Base-by-base conservation (phyloP, 1,140 invertebrate genomes). In the Trissolcus basalis region DNA sequence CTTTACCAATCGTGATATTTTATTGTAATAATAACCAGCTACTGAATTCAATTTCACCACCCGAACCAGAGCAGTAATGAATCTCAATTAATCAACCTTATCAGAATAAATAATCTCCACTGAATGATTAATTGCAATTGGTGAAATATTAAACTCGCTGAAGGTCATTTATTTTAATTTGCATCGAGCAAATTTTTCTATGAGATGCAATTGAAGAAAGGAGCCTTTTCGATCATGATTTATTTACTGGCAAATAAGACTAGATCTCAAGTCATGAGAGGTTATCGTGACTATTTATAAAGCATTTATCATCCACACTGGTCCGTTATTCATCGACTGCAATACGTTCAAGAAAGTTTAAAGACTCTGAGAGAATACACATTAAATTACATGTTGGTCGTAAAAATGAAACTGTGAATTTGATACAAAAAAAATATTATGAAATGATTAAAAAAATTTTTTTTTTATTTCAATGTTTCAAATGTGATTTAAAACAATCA, bases 201-300 rank as follows among this genome's bases (percentile, higher is more conserved):
- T 71, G 56, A 61, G 50, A 44, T 11, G 59, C 63, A 71, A 77
- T 77, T 77, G 67, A 61, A 67, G 59, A 59, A 75, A 71, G 43
- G 11, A 12, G 58, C 35, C 67, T 70, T 65, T 48, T 71, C 56
- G 68, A 71, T 77, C 68, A 59, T 69, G 63, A 77, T 77, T 77
- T 77, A 77, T 72, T 63, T 58, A 43, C 63, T 58, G 36, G 47
- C 45, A 35, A 58, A 27, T 27, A 27, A 63, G 74, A 77, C 68
- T 77, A 77, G 74, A 71, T 77, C 58, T 77, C 56, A 50, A 63
- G 67, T 77, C 68, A 60, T 59, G 54, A 68, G 63, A 63, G 74
- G 74, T 77, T 77, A 77, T 77, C 74, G 63, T 10, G 58, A 77
- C 74, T 77, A 77, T 77, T 77, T 77, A 77, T 77, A 72, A 67